Percentiles rank a stretch among this genome's conserved stretches.
phyloP scores from a whole-genome alignment of 1,140 invertebrate genomes.

The Pseudomyrmex sp. region DNA sequence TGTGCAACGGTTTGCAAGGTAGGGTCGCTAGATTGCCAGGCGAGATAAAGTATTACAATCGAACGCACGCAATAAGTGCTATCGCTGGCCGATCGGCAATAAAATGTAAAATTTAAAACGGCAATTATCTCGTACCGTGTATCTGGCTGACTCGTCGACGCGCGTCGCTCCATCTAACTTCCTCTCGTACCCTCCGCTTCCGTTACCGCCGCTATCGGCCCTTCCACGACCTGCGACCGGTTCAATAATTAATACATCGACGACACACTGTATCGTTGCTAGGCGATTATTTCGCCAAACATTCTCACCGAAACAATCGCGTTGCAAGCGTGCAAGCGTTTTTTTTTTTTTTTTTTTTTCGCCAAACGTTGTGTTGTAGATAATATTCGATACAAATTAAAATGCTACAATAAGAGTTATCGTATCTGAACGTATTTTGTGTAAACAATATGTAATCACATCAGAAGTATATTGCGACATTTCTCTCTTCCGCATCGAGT shows the following conservation, averaged over 20 bases:
- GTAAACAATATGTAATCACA: slow-evolving; percentile 33
- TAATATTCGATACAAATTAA: not conserved
- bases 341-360: too few relatives aligned
- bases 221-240: slow-evolving; percentile 53
- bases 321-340: not conserved
- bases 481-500: slow-evolving; percentile 62
- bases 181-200: slow-evolving; percentile 55
- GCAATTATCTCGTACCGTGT: slow-evolving; percentile 79
- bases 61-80: slow-evolving; percentile 77
- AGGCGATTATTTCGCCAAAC: slow-evolving; percentile 76
- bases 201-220: slow-evolving; percentile 40
- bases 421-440: slow-evolving; percentile 33
- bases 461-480: slow-evolving; percentile 56
- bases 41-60: slow-evolving; percentile 72
- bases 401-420: slow-evolving; percentile 19
- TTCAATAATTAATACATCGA: slow-evolving; percentile 84
- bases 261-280: slow-evolving; percentile 74
- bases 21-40: slow-evolving; percentile 40
- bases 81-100: slow-evolving; percentile 75
- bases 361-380: not conserved
- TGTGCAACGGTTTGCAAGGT: slow-evolving; percentile 16
- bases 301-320: slow-evolving; percentile 29
- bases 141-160: slow-evolving; percentile 70
- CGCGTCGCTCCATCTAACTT: slow-evolving; percentile 54
- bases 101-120: slow-evolving; percentile 77